phyloP scores from a whole-genome alignment of 2,888 invertebrate genomes.

The Lepidocyrtoides sp. region DNA sequence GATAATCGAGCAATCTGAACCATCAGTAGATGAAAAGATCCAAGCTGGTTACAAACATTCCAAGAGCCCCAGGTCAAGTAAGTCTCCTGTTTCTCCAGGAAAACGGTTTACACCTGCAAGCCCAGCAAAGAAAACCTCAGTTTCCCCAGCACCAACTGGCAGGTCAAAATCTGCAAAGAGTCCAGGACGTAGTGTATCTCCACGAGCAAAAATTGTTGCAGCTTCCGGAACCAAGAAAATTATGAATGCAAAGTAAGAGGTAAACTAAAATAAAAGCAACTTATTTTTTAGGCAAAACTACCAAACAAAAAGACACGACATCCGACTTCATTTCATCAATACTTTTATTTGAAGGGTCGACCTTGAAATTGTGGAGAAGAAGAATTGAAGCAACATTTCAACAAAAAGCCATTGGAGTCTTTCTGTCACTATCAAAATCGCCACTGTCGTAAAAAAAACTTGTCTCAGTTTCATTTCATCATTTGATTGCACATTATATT shows the following conservation, averaged over 20 bases:
- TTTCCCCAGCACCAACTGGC: not conserved
- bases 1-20: no score
- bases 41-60: not conserved
- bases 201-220: constrained; percentile 1
- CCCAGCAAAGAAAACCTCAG: not conserved
- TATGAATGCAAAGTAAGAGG: constrained; percentile 65
- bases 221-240: constrained; percentile 47
- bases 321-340: no score
- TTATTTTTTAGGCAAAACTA: constrained; percentile 29
- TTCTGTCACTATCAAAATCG: no score
- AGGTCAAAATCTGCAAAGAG: constrained; percentile 10
- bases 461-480: no score
- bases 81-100: constrained; percentile 16
- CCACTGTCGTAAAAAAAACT: no score
- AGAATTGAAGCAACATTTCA: not conserved
- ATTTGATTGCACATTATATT: no score
- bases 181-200: constrained; percentile 35
- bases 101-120: not conserved
- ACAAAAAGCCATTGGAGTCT: no score
- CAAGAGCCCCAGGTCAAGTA: constrained; percentile 20
- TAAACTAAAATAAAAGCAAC: not conserved
- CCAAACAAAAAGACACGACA: no score
- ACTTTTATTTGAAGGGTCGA: constrained; percentile 18
- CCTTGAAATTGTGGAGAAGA: constrained; percentile 42
- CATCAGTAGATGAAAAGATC: not conserved